Base-by-base conservation (phyloP, 92 coral and sea anemone species). In the Paramuricea clavata region DNA sequence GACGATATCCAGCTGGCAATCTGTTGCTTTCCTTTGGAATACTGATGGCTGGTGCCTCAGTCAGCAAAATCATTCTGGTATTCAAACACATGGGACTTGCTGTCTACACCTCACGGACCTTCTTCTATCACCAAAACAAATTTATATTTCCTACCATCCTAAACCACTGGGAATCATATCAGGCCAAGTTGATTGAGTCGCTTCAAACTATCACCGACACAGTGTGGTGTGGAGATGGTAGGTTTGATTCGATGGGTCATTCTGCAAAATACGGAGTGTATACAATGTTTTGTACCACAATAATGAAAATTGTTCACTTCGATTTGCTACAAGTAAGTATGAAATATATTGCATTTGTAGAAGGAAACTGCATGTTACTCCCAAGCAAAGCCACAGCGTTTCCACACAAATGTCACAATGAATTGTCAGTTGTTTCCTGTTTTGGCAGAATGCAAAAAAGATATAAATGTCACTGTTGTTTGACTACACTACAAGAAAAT, bases 41-140 rank as follows among this genome's bases (percentile, higher is more conserved):
- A 27, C 85, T 87, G 59, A 87, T 87, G 91, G 93, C 93, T 23
- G 93, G 93, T 42, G 93, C 91, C 44, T 83, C 93, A 28, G 82
- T 87, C 26, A 69, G 88, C 69, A 91, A 87, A 65, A 87, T 91
- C 21, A 83, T 91, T 52, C 57, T 91, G 26, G 59, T 74, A 6
- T 74, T 74, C 80, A 74, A 74, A 42, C 80, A 74, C 80, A 74
- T 74, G 80, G 91, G 88, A 39, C 30, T 82, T 78, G 69, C 69
- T 28, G 83, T 52, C 43, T 78, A 78, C 83, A 31, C 69, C 50
- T 56, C 72, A 61, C 47, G 70, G n/a, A 78, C 83, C 36, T 72
- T 39, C 78, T 78, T 78, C 80, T 74, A 74, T 31, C 61, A 74
- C 32, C 80, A 74, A 47, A 74, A 23, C 80, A 74, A 42, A 16